A percentile compares a stretch with the other conserved stretches of the same genome.
phyloP scores from a whole-genome alignment of 1,140 invertebrate genomes.

The Sarcophaga peregrina region DNA sequence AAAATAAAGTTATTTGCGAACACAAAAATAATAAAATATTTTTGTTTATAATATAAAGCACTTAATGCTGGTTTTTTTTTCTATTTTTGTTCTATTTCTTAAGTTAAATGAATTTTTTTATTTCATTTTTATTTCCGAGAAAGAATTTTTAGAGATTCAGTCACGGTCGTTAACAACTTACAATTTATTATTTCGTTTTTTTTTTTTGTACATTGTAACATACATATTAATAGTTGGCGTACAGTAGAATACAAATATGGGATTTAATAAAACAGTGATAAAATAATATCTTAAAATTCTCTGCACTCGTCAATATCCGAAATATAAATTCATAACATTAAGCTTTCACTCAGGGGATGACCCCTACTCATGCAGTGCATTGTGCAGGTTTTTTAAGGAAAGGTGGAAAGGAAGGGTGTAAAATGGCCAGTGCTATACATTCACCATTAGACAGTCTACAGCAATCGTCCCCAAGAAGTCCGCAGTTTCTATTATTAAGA shows the following conservation, averaged over 20 bases:
- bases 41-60: slow-evolving; percentile 49
- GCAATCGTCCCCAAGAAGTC: no score
- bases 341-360: no score
- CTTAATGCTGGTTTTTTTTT: background rate
- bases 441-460: no score
- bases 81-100: background rate
- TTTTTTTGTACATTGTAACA: background rate
- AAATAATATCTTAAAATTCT: background rate
- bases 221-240: no score
- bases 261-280: background rate
- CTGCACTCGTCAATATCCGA: background rate
- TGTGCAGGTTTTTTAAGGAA: no score
- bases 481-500: no score
- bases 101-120: background rate
- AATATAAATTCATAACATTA: background rate
- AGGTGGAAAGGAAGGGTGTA: no score
- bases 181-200: background rate
- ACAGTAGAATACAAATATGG: no score
- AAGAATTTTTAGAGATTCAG: background rate
- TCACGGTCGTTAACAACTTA: slow-evolving; percentile 5
- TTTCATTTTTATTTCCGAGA: background rate
- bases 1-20: background rate
- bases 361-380: no score
- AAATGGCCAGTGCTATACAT: no score
- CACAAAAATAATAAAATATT: slow-evolving; percentile 42